These are phyloP conservation scores for Nannobrachium achirus DNA, from an alignment of 2,113 vertebrate species.

Conservation along the genomic window DNA sequence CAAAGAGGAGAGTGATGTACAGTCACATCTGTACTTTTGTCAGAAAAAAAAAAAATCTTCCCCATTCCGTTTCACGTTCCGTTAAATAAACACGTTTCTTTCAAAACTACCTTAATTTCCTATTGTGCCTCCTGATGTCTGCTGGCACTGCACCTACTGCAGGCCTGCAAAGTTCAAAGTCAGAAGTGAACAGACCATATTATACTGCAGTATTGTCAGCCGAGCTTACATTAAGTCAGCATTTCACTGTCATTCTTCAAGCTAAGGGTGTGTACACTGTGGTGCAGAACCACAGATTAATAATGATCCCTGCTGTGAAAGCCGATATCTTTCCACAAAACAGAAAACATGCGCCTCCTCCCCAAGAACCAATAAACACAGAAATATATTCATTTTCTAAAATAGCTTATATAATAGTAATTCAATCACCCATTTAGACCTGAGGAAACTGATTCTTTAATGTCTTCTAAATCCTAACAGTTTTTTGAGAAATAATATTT, in stretches of 20 bases:
- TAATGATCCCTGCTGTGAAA: conserved; percentile 50
- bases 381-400: too few relatives aligned
- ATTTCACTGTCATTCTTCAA: conserved; percentile 30
- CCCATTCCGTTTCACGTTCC: too few relatives aligned
- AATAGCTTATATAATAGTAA: too few relatives aligned
- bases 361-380: too few relatives aligned
- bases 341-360: too few relatives aligned
- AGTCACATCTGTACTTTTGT: conserved; percentile 10
- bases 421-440: too few relatives aligned
- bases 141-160: too few relatives aligned
- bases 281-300: conserved; percentile 37
- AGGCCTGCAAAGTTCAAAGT: not conserved
- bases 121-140: too few relatives aligned
- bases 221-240: conserved; percentile 10
- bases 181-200: conserved; percentile 46
- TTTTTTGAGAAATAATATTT: too few relatives aligned
- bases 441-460: too few relatives aligned
- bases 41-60: too few relatives aligned
- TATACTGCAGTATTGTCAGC: conserved; percentile 30
- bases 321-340: conserved; percentile 14
- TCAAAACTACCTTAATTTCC: conserved; percentile 1
- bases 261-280: conserved; percentile 37
- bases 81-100: conserved; percentile 36
- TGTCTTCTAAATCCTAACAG: too few relatives aligned
- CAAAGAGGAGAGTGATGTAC: not conserved